Evolutionary conservation across 2,113 vertebrate genomes (phyloP).

Genomic region (Anguilla japonica): DNA sequence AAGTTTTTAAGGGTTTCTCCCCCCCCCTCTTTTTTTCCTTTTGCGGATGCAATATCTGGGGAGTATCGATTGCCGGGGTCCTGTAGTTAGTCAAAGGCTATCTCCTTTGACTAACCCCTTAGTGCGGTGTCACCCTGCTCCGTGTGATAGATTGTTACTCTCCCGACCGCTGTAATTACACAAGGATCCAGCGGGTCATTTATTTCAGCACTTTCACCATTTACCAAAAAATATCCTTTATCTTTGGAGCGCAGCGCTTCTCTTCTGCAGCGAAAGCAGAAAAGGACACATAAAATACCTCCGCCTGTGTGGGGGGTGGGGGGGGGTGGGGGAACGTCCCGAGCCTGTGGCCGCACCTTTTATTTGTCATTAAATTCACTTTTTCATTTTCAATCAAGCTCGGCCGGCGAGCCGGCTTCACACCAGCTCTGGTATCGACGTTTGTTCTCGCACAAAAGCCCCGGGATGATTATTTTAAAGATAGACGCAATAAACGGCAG

Average conservation of each 20-base stretch:
- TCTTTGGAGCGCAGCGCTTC: constrained; percentile 88
- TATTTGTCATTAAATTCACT: constrained; percentile 41
- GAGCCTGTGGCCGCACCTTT: constrained; percentile 37
- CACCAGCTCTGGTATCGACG: not conserved
- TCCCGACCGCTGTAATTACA: constrained; percentile 98
- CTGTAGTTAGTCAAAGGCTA: constrained; percentile 99
- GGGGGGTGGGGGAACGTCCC: constrained; percentile 24
- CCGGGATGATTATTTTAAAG: not conserved
- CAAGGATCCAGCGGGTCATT: constrained; percentile 91
- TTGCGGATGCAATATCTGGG: constrained; percentile 84
- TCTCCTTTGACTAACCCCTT: constrained; percentile 99
- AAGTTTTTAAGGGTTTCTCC: constrained; percentile 86
- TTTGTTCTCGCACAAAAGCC: not conserved
- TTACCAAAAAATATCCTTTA: constrained; percentile 95
- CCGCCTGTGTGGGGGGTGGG: not conserved
- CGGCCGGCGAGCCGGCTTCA: not conserved
- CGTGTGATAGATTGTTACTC: constrained; percentile 97
- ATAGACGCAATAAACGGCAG: not conserved
- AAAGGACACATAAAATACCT: constrained; percentile 82
- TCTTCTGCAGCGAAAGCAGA: constrained; percentile 84
- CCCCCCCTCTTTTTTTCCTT: constrained; percentile 12
- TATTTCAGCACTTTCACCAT: constrained; percentile 97
- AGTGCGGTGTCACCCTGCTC: constrained; percentile 84
- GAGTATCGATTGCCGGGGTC: constrained; percentile 90
- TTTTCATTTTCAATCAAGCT: not conserved